phyloP scores from a whole-genome alignment of 2,797 vertebrate genomes.

The Pseudochirops corinnae region DNA sequence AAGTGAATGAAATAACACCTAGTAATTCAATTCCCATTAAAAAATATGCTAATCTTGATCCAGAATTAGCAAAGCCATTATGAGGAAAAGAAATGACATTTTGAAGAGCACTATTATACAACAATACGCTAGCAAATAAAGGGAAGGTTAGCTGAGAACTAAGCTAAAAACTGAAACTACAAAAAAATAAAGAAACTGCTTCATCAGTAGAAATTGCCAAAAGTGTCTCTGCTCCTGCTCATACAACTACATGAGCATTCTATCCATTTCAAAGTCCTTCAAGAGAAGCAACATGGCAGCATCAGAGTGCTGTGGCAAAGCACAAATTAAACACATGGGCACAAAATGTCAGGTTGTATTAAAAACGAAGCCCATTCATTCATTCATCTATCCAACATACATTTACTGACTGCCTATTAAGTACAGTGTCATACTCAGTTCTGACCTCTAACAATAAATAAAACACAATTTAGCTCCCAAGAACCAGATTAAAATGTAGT shows the following conservation, averaged over 20 bases:
- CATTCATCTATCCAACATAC: background rate
- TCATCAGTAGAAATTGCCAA: background rate
- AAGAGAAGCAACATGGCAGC: constrained; percentile 31
- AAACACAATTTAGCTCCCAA: background rate
- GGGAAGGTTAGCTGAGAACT: constrained; percentile 58
- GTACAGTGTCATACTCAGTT: background rate
- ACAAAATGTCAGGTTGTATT: background rate
- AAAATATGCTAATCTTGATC: constrained; percentile 39
- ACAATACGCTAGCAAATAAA: background rate
- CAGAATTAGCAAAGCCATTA: background rate
- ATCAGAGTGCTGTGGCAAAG: background rate
- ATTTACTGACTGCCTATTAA: background rate
- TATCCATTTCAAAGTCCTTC: constrained; percentile 6
- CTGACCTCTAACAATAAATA: background rate
- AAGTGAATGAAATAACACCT: constrained; percentile 43
- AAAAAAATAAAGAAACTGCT: constrained; percentile 25
- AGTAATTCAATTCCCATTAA: constrained; percentile 17
- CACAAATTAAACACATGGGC: background rate
- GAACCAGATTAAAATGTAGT: background rate
- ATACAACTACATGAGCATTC: background rate
- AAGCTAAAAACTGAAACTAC: constrained; percentile 36
- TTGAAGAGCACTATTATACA: background rate
- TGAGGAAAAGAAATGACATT: background rate
- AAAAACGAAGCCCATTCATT: constrained; percentile 33
- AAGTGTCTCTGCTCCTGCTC: background rate